Conservation (phyloP, 2,888 invertebrate genomes). For the Drosophila stalkeri region DNA sequence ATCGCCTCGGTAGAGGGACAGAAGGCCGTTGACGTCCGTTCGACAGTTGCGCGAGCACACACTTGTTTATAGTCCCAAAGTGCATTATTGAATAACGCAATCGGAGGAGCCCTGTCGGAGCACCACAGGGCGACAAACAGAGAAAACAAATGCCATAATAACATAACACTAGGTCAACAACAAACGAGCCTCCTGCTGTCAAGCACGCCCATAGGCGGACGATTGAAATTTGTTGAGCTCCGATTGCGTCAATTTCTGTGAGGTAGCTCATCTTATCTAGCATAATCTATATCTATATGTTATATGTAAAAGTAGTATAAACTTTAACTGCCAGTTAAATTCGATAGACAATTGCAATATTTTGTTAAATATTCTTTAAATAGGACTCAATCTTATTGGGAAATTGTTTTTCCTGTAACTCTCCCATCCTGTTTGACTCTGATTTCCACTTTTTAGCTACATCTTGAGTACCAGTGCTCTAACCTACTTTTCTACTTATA, state of each 20-base stretch:
- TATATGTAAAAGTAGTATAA: not conserved
- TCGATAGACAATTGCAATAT: not conserved
- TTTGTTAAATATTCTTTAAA: not conserved
- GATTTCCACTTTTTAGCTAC: too few species aligned
- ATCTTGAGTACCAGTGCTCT: too few species aligned
- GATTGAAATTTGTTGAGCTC: not conserved
- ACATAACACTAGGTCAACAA: conserved; percentile 5
- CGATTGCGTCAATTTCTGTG: not conserved
- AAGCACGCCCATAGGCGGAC: not conserved
- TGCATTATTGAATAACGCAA: conserved; percentile 30
- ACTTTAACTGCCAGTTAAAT: not conserved
- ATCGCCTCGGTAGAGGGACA: conserved; percentile 14
- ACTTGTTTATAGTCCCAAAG: conserved; percentile 36
- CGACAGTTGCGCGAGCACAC: conserved; percentile 21
- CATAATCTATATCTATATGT: not conserved
- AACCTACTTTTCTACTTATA: too few species aligned
- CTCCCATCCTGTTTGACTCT: too few species aligned
- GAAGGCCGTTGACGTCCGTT: conserved; percentile 36
- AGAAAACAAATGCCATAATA: not conserved
- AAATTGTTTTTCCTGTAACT: too few species aligned
- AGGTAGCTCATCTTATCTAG: not conserved
- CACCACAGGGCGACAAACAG: not conserved
- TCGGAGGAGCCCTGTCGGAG: not conserved
- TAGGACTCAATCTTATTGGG: not conserved
- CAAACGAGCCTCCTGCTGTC: conserved; percentile 11